Evolutionary conservation across 2,797 vertebrate species (phyloP), one percentile per base, ranked within the genome.

Genomic region (Macrochelys suwanniensis): DNA sequence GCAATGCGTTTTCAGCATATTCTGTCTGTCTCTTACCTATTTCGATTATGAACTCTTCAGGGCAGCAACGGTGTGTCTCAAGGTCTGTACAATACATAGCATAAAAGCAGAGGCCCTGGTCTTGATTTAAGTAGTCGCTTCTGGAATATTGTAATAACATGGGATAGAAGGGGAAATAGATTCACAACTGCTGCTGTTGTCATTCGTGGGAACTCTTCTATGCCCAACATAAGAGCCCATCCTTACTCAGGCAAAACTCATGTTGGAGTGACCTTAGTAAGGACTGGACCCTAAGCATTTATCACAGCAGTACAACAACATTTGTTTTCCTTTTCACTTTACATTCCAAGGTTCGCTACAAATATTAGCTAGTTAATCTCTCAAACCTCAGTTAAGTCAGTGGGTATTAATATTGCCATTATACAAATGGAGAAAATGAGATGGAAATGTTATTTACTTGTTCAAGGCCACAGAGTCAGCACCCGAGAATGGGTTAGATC

Each of bases 1-100:
- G 84, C 59, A 82, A 92, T 93, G 94, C 89, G 94, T 50, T 94
- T 96, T 92, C 92, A 89, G 57, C 80, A 33, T 61, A 88, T 94
- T 94, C 89, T 95, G 76, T 80, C 89, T 93, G n/a, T 96, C 5
- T 61, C 82, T 96, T 94, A 87, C 87, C 85, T 93, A 87, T 96
- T 95, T 97, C 89, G 89, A 51, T 93, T 94, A 91, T 82, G 91
- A 93, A 61, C 54, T 93, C 89, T 90, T 84, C 88, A 87, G 59
- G 42, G 80, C 51, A 76, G 84, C 59, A 84, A 79, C 78, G 13
- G 13, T 21, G 3, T 71, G 19, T 71, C n/a, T n/a, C n/a, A 23
- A 23, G 19, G 8, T 71, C 37, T 23, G 10, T 71, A 68, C 65
- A 21, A 37, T 9, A 37, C 8, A n/a, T 68, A 71, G n/a, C n/a